A percentile compares a stretch with the other conserved stretches of the same genome.
Evolutionary conservation across 2,113 vertebrate genomes (phyloP).

Genomic region (Tychaedon coryphoeus): DNA sequence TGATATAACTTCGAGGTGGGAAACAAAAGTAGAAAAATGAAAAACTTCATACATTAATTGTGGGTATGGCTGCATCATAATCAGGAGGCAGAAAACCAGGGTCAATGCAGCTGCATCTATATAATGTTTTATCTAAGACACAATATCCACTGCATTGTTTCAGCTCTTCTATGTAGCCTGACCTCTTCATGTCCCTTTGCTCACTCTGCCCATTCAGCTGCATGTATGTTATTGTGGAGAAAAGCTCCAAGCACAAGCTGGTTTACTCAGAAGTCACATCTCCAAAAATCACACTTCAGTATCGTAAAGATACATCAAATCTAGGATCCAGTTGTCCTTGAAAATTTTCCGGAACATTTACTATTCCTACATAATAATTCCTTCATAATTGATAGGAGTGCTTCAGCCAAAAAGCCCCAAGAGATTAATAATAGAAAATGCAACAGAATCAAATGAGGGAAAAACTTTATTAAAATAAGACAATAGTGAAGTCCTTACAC

Average conservation of each 20-base stretch:
- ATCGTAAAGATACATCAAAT: neutral
- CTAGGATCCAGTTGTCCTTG: neutral
- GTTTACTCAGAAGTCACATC: neutral
- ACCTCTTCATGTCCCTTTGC: neutral
- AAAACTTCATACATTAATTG: neutral
- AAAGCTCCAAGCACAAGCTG: neutral
- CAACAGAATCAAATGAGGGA: neutral
- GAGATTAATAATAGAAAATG: neutral
- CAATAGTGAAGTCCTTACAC: neutral
- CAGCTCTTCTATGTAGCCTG: neutral
- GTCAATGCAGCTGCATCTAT: neutral
- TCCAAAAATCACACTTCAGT: neutral
- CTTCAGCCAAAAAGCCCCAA: neutral
- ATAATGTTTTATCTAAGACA: neutral
- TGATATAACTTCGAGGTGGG: neutral
- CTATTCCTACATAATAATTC: neutral
- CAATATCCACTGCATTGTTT: neutral
- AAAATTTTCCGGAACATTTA: neutral
- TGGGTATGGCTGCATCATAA: neutral
- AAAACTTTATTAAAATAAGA: neutral
- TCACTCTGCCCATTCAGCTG: neutral
- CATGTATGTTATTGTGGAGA: neutral
- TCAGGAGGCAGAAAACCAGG: neutral
- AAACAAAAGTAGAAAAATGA: neutral
- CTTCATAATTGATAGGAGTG: neutral